Base-by-base conservation (phyloP, 2,888 invertebrate species). In the Panorpa germanica region DNA sequence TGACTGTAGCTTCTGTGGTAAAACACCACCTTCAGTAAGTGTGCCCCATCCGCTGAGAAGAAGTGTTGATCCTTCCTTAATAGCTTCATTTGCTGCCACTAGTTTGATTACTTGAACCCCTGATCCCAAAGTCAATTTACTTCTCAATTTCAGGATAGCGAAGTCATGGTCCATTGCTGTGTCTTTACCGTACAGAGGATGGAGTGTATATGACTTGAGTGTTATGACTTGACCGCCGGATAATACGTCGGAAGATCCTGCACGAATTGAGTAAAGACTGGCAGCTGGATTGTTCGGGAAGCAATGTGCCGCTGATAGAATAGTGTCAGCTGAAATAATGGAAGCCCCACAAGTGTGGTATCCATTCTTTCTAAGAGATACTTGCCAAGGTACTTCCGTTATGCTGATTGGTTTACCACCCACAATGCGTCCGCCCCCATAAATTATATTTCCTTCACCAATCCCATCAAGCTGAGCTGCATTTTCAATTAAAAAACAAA, bases 151-250 rank as follows among this genome's bases (percentile, higher is more conserved):
- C 4, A 65, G 38, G 1, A 63, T 37, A 0, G 61, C 63, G 4
- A 65, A 46, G 24, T 65, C 65, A 33, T 50, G 53, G 35, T 64
- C 61, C 50, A 57, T 57, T 17, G 48, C 45, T 0, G 34, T 30
- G 10, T 11, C 23, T 13, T 23, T 6, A 13, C 12, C 23, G n/a
- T n/a, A n/a, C n/a, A n/a, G n/a, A n/a, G n/a, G n/a, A n/a, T n/a
- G n/a, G n/a, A n/a, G n/a, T n/a, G 23, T 5, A 12, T 41, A 50
- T 11, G 49, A 49, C 1, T 50, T 52, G 0, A 63, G 52, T 13
- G 49, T 46, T 6, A 59, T 52, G 2, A 63, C 2, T 4, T 42
- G 32, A 1, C 66, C 65, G 1, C 58, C 63, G 2, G 35, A 9
- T 2, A 45, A 38, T 25, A 41, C 49, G 18, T 45, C 52, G 0